Evolutionary conservation across 1,140 invertebrate genomes (phyloP), one percentile per base, ranked within the genome.

Genomic region (Amphibalanus amphitrite): DNA sequence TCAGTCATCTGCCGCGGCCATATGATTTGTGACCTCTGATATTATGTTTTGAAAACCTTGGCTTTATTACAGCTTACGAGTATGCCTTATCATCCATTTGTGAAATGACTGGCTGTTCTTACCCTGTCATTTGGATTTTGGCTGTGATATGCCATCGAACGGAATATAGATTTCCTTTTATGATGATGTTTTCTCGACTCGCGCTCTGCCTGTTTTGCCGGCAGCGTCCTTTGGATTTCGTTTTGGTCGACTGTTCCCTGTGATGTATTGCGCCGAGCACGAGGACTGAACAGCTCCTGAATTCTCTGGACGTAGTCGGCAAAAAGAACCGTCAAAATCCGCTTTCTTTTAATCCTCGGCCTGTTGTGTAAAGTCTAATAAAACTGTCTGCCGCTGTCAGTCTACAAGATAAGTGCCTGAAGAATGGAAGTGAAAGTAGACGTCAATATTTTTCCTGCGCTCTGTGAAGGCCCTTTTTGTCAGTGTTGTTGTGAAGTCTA

Each of bases 311-410:
- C 47, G 47, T 59, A 59, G 47, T 23, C 47, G 13, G 47, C 20
- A 59, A 59, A 59, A 59, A 59, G 47, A 59, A 59, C 10, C 47
- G 47, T 59, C 47, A 23, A 59, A 59, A 59, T 23, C 47, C 47
- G 47, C 47, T 59, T 59, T 59, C 47, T 59, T 59, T 59, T 59
- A 13, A 59, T 59, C 13, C 47, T 59, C 47, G 1, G 47, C 4
- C 47, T 59, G 47, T 59, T 59, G 47, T 59, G 47, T 59, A 59
- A 59, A 59, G 47, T 59, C 47, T 59, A 59, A 59, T 59, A 59
- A 59, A 59, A 59, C 47, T 59, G 47, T 59, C 47, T 13, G 20
- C 47, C 17, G 13, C 47, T 59, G 47, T 59, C 47, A 59, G 47
- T 59, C 47, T 59, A 59, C 47, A 59, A 20, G 47, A 59, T 59